These are phyloP conservation scores for Phodopus roborovskii DNA, from an alignment of 2,113 vertebrate species.

Conservation along the genomic window DNA sequence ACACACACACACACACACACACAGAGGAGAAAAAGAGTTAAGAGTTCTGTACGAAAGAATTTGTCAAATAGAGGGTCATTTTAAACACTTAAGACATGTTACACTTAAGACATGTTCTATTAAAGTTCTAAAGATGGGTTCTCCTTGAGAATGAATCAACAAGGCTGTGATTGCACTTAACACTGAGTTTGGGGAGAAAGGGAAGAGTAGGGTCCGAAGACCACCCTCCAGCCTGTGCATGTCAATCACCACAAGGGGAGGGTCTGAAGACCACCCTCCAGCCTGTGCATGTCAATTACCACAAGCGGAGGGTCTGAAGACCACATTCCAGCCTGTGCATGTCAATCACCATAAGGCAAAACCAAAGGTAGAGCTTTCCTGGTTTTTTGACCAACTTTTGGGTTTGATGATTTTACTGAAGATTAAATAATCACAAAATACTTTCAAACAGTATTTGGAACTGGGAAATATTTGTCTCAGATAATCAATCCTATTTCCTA, in stretches of 20 bases:
- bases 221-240: no score
- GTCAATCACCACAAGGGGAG: accelerated
- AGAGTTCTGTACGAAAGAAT: background rate
- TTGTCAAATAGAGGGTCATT: background rate
- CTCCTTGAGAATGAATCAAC: background rate
- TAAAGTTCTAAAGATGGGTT: background rate
- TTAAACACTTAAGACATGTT: slow-evolving; percentile 34
- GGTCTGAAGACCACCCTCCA: no score
- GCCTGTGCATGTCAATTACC: no score
- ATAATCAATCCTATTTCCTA: background rate
- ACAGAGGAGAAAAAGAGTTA: background rate
- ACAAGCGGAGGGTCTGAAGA: accelerated
- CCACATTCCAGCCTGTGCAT: no score
- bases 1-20: background rate
- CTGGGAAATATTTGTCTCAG: background rate
- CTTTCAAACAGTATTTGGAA: background rate
- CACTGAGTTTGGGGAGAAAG: background rate
- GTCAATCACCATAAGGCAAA: background rate
- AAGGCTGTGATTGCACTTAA: background rate
- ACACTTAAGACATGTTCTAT: background rate
- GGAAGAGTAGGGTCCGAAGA: background rate
- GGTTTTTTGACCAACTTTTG: background rate
- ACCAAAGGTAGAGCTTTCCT: background rate
- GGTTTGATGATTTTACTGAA: slow-evolving; percentile 1
- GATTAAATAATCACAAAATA: background rate